phyloP scores from a whole-genome alignment of 2,888 invertebrate species.

The Rhagophthalmus giganteus region DNA sequence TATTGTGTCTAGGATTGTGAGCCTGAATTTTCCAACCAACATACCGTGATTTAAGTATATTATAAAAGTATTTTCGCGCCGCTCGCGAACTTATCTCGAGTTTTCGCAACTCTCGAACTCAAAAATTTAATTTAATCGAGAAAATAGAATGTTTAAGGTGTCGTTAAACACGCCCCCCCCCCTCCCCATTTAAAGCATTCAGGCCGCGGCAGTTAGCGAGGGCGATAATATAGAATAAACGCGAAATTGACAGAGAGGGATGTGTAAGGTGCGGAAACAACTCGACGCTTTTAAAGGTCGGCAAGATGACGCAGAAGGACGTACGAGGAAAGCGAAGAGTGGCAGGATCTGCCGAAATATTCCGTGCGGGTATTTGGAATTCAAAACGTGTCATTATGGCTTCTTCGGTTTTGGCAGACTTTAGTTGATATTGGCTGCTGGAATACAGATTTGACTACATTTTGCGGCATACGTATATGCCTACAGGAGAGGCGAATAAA shows the following conservation, averaged over 20 bases:
- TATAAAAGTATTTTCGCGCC: too few species aligned
- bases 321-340: slow-evolving; percentile 2
- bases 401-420: slow-evolving; percentile 35
- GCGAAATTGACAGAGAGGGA: slow-evolving; percentile 22
- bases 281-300: slow-evolving; percentile 24
- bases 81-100: too few species aligned
- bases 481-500: slow-evolving; percentile 16
- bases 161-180: too few species aligned
- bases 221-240: slow-evolving; percentile 19
- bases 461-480: slow-evolving; percentile 8
- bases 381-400: slow-evolving; percentile 39
- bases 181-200: too few species aligned
- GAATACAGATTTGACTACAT: slow-evolving; percentile 29
- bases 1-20: slow-evolving; percentile 1
- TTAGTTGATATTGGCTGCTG: slow-evolving; percentile 27
- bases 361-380: slow-evolving; percentile 37
- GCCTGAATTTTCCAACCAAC: too few species aligned
- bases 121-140: too few species aligned
- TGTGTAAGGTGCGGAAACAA: slow-evolving; percentile 25
- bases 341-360: slow-evolving; percentile 28
- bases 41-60: too few species aligned
- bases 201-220: not conserved
- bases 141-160: too few species aligned
- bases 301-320: slow-evolving; percentile 21
- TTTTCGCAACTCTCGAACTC: too few species aligned